Evolutionary conservation across 2,888 invertebrate genomes (phyloP).

Genomic region (Calameuta filiformis): DNA sequence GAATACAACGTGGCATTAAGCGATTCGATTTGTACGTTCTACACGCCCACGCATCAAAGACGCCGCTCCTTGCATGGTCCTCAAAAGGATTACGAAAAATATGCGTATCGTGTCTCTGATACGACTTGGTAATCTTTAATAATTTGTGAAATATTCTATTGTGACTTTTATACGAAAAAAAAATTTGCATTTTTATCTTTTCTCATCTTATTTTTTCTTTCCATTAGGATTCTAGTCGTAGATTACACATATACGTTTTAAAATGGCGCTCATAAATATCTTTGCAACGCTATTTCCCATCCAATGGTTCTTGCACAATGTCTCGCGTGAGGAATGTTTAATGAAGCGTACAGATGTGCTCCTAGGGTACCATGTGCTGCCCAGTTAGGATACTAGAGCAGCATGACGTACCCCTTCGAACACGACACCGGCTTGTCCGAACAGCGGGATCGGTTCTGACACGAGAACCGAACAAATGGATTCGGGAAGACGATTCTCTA

Average conservation of each 20-base stretch:
- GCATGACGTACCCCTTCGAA: constrained; percentile 47
- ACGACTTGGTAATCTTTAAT: constrained; percentile 42
- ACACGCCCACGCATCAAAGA: constrained; percentile 61
- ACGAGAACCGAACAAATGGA: constrained; percentile 39
- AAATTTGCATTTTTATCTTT: neutral
- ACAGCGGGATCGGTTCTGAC: constrained; percentile 43
- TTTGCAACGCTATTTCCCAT: neutral
- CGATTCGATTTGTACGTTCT: constrained; percentile 62
- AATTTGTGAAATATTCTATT: neutral
- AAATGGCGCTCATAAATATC: constrained; percentile 43
- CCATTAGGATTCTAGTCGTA: neutral
- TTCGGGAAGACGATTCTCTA: constrained; percentile 42
- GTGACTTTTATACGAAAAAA: neutral
- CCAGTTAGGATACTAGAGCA: constrained; percentile 32
- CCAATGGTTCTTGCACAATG: constrained; percentile 30
- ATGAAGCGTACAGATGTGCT: constrained; percentile 50
- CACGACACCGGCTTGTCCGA: constrained; percentile 52
- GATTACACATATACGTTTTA: constrained; percentile 19
- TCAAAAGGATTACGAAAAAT: constrained; percentile 47
- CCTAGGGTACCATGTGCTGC: constrained; percentile 36
- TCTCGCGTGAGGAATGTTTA: constrained; percentile 51
- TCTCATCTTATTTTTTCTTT: neutral
- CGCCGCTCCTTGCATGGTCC: constrained; percentile 40
- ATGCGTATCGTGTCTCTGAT: constrained; percentile 27
- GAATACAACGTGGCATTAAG: constrained; percentile 61